Conservation (phyloP, 1,140 invertebrate genomes). For the Drosophila virilis region DNA sequence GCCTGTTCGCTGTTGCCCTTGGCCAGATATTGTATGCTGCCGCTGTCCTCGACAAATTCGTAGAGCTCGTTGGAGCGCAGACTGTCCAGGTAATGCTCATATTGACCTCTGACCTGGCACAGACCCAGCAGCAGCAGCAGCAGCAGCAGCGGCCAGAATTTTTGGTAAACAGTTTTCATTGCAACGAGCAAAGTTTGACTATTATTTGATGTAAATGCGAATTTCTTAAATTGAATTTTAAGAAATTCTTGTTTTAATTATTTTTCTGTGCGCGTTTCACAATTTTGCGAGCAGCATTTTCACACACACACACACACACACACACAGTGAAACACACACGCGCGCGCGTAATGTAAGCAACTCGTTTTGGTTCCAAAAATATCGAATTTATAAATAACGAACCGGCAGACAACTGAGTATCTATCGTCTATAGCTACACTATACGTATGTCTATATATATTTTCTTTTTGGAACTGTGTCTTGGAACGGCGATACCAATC, state of each 20-base stretch:
- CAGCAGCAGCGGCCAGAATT: slow-evolving; percentile 50
- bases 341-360: slow-evolving; percentile 16
- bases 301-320: slow-evolving; percentile 15
- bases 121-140: slow-evolving; percentile 29
- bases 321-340: slow-evolving; percentile 24
- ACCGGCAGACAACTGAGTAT: slow-evolving; percentile 23
- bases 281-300: slow-evolving; percentile 70
- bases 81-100: slow-evolving; percentile 70
- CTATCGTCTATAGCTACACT: slow-evolving; percentile 40
- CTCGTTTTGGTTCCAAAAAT: slow-evolving; percentile 49
- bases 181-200: slow-evolving; percentile 20
- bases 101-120: slow-evolving; percentile 52
- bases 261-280: slow-evolving; percentile 49
- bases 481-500: slow-evolving; percentile 59
- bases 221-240: slow-evolving; percentile 16
- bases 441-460: slow-evolving; percentile 30
- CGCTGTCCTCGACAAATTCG: slow-evolving; percentile 53
- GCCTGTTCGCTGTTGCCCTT: slow-evolving; percentile 83
- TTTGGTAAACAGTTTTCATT: slow-evolving; percentile 58
- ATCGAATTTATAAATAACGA: slow-evolving; percentile 53
- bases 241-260: slow-evolving; percentile 22
- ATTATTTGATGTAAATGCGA: slow-evolving; percentile 7
- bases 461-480: slow-evolving; percentile 71
- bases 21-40: slow-evolving; percentile 59
- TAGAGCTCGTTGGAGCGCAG: slow-evolving; percentile 70